Evolutionary conservation across 2,113 vertebrate genomes (phyloP), one percentile per base, ranked within the genome.

Genomic region (Myotis brandtii): DNA sequence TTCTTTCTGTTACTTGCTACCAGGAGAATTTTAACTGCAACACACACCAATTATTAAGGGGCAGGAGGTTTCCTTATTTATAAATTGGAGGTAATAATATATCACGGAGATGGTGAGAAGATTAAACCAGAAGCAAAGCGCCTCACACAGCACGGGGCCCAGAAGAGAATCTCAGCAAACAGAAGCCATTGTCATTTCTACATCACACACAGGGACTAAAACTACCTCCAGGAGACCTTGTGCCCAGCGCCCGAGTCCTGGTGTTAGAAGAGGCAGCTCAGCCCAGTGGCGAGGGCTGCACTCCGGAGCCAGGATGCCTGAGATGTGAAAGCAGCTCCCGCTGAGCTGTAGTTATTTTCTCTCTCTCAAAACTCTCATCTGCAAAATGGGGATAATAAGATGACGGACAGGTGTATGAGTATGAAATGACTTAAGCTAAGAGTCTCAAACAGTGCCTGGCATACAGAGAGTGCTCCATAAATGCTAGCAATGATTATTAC

Each of bases 1-100:
- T 18, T 21, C 83, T 95, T 87, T 73, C 56, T 43, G 34, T 40
- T 81, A 43, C 32, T 59, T 77, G 48, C 77, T 82, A 84, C 46
- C 5, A 50, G 46, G 46, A 64, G 32, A 43, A 27, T 79, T 93
- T 81, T 64, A 96, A 91, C 37, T 27, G 86, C 83, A 89, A 73
- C 17, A 83, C 16, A 93, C 4, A 72, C 2, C 18, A 37, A 32
- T 59, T 83, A 46, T 89, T 87, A 93, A 93, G 8, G 18, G 23
- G n/a, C 3, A n/a, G 86, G 40, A 69, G 64, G 34, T 70, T 54
- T 86, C 69, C 69, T 75, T 34, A 48, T 43, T 77, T 77, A 52
- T 40, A 86, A 67, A 54, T 64, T 84, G 21, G 43, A 21, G 88
- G 18, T 66, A 50, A 83, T 5, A 75, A 59, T 10, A 69, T 12